Evolutionary conservation across 2,797 vertebrate species (phyloP).

Genomic region (Melanotaenia boesemani): DNA sequence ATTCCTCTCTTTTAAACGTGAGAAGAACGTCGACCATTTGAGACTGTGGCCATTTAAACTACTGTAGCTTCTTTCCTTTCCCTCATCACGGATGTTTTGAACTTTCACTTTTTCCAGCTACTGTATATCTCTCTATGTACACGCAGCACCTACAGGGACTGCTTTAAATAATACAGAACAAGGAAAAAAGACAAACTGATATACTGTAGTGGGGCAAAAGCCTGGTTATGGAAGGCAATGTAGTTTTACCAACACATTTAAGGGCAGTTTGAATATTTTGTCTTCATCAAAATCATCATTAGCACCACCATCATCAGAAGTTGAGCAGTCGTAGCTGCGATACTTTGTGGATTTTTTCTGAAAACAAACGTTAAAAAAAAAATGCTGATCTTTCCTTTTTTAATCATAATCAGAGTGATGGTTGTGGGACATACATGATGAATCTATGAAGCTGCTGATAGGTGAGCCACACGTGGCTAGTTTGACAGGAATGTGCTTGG

Average conservation of each 20-base stretch:
- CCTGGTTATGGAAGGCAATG: conserved; percentile 42
- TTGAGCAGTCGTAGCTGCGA: conserved; percentile 19
- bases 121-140: conserved; percentile 78
- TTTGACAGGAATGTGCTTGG: conserved; percentile 77
- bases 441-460: conserved; percentile 39
- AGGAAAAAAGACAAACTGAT: conserved; percentile 49
- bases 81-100: conserved; percentile 68
- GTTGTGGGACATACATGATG: conserved; percentile 48
- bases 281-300: conserved; percentile 52
- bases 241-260: conserved; percentile 58
- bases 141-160: conserved; percentile 65
- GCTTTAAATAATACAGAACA: conserved; percentile 64
- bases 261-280: conserved; percentile 60
- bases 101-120: conserved; percentile 56
- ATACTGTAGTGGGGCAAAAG: conserved; percentile 45
- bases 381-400: conserved; percentile 38
- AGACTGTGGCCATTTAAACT: conserved; percentile 67
- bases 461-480: conserved; percentile 30
- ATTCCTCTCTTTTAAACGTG: conserved; percentile 53
- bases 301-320: conserved; percentile 53
- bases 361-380: conserved; percentile 49
- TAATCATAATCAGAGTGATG: conserved; percentile 36
- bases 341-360: conserved; percentile 22
- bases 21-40: conserved; percentile 58
- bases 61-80: conserved; percentile 70